phyloP scores from a whole-genome alignment of 2,113 vertebrate genomes.

The Takifugu bimaculatus region DNA sequence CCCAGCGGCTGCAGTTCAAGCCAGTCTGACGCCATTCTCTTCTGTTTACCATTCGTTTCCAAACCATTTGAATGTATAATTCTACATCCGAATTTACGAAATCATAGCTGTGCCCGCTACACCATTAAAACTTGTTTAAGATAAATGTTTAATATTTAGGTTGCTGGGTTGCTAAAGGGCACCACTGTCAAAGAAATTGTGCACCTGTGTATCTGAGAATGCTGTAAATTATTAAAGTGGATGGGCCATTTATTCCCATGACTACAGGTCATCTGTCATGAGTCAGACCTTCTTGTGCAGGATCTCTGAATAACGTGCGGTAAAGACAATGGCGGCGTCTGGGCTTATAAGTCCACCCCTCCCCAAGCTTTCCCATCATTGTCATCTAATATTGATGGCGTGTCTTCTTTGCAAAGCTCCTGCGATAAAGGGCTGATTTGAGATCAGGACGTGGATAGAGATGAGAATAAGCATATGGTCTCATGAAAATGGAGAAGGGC shows the following conservation, averaged over 20 bases:
- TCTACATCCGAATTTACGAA: no score
- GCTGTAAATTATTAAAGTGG: constrained; percentile 6
- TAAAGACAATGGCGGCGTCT: constrained; percentile 13
- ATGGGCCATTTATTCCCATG: not conserved
- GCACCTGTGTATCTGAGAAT: constrained; percentile 1
- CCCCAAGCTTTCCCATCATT: constrained; percentile 60
- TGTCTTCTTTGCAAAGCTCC: constrained; percentile 66
- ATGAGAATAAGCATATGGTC: constrained; percentile 60
- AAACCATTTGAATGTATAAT: no score
- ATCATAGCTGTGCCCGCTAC: no score
- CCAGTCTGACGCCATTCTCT: no score
- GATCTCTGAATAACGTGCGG: constrained; percentile 23
- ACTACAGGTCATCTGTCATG: constrained; percentile 33
- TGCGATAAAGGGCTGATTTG: constrained; percentile 73
- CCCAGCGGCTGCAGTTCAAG: no score
- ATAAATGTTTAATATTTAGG: no score
- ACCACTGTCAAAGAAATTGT: not conserved
- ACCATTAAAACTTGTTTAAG: no score
- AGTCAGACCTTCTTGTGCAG: constrained; percentile 50
- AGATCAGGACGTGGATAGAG: constrained; percentile 64
- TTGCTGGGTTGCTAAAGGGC: not conserved
- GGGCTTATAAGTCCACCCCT: constrained; percentile 46
- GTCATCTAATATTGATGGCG: constrained; percentile 75
- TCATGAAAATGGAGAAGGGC: constrained; percentile 52
- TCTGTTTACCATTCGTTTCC: no score